Percentiles rank a stretch among this genome's conserved stretches.
Conservation (phyloP, 2,113 vertebrate species). For the Rhinopomastus cyanomelas region DNA sequence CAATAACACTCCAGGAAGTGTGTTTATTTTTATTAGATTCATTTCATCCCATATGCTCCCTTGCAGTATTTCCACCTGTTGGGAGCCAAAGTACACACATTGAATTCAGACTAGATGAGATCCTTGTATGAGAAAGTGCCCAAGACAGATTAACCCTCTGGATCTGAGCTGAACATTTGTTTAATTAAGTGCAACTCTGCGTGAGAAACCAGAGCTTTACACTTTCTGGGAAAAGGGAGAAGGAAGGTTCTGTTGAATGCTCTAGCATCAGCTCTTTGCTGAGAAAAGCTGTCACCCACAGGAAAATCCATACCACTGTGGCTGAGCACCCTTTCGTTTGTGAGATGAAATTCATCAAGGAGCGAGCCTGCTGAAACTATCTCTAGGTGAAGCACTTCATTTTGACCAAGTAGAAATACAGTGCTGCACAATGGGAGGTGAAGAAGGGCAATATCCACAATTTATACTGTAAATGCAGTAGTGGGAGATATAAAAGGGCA, state of each 20-base stretch:
- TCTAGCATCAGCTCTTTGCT: neutral
- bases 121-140: neutral
- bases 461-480: neutral
- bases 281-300: neutral
- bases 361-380: neutral
- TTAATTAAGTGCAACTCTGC: neutral
- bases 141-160: neutral
- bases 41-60: neutral
- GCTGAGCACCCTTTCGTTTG: neutral
- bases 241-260: neutral
- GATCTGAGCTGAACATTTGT: neutral
- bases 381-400: neutral
- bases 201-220: neutral
- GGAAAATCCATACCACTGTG: neutral
- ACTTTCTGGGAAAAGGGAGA: neutral
- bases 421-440: neutral
- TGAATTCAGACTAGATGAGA: neutral
- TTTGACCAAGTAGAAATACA: neutral
- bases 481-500: neutral
- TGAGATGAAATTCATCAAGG: neutral
- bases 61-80: neutral
- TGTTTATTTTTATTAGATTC: neutral
- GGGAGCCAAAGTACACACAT: neutral
- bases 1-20: neutral
- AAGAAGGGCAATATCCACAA: neutral